A percentile compares a stretch with the other conserved stretches of the same genome.
phyloP scores from a whole-genome alignment of 64 coral and sea anemone genomes.

The Pocillopora verrucosa region DNA sequence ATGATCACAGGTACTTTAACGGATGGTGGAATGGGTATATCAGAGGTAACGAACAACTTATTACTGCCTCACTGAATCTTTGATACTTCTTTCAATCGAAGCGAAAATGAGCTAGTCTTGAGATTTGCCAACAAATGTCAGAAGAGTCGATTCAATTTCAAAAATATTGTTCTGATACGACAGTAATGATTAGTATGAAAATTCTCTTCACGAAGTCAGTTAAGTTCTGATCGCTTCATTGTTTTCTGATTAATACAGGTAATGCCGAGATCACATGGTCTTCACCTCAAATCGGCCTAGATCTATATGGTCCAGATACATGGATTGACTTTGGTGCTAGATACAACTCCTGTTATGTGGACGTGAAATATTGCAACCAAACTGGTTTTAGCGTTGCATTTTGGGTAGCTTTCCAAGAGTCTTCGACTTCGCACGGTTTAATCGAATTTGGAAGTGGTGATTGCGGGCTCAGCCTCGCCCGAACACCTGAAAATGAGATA shows the following conservation, averaged over 20 bases:
- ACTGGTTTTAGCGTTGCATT: conserved; percentile 18
- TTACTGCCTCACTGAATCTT: too few relatives aligned
- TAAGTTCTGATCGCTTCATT: neutral
- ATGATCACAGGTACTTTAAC: neutral
- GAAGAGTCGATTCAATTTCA: too few relatives aligned
- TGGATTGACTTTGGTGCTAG: conserved; percentile 17
- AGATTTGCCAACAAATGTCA: too few relatives aligned
- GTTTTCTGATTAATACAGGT: neutral
- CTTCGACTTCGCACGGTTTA: neutral
- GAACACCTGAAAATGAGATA: conserved; percentile 15
- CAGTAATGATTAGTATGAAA: too few relatives aligned
- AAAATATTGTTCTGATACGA: too few relatives aligned
- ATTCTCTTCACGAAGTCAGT: too few relatives aligned
- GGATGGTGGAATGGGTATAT: neutral
- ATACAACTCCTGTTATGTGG: conserved; percentile 15
- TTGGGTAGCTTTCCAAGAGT: conserved; percentile 21
- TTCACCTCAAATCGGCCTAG: conserved; percentile 10
- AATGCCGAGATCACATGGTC: conserved; percentile 27
- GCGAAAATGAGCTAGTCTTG: neutral
- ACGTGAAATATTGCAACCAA: conserved; percentile 25
- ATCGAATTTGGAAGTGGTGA: conserved; percentile 30
- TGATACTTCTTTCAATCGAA: neutral
- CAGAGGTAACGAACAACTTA: neutral
- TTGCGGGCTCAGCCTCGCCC: conserved; percentile 1
- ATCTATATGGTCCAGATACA: conserved; percentile 16